Conservation (phyloP, 1,140 invertebrate genomes). For the Nomia melanderi region DNA sequence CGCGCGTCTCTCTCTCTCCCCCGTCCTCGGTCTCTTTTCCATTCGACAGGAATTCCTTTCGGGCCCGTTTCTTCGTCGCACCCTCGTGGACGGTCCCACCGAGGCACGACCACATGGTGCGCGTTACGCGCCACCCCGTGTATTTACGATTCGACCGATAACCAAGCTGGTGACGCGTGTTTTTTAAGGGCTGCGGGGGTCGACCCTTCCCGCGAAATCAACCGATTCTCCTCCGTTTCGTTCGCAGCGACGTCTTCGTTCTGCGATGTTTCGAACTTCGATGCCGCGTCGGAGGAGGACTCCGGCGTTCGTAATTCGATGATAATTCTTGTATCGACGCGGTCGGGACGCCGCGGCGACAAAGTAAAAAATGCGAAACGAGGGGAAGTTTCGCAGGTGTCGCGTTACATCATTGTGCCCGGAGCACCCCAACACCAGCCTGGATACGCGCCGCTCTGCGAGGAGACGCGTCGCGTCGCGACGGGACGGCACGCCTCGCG, state of each 20-base stretch:
- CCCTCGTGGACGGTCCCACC: background rate
- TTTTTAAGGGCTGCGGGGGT: background rate
- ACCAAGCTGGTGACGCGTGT: background rate
- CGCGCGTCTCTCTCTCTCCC: slow-evolving; percentile 27
- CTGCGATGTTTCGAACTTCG: background rate
- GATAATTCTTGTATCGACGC: background rate
- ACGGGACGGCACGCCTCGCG: background rate
- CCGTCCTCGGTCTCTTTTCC: slow-evolving; percentile 39
- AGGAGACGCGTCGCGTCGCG: slow-evolving; percentile 38
- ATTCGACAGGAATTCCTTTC: slow-evolving; percentile 19
- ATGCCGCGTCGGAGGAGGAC: background rate
- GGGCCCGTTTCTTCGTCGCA: background rate
- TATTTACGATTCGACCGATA: background rate
- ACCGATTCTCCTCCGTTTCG: background rate
- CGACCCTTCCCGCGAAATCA: background rate
- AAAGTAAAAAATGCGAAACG: slow-evolving; percentile 41
- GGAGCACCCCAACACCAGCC: slow-evolving; percentile 62
- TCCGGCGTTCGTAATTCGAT: background rate
- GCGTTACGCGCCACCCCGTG: background rate
- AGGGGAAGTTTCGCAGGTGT: slow-evolving; percentile 65
- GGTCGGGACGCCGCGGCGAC: slow-evolving; percentile 9
- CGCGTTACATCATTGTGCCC: slow-evolving; percentile 72
- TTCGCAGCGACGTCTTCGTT: background rate
- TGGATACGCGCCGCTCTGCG: slow-evolving; percentile 49
- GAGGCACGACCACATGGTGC: background rate